Conservation (phyloP, 2,113 vertebrate species). For the Oreochromis tanganicae region DNA sequence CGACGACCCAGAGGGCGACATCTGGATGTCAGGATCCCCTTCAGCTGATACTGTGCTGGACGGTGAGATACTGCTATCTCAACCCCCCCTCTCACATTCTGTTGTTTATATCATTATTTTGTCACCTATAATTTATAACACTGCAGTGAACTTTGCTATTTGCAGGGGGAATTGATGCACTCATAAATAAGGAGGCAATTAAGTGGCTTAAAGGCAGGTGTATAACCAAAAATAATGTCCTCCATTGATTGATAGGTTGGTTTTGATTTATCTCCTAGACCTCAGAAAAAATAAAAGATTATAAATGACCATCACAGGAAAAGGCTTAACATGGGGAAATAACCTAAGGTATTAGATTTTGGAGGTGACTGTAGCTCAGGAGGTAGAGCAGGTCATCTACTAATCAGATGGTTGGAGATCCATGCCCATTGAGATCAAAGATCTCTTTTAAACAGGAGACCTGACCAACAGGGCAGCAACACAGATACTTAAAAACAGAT, state of each 20-base stretch:
- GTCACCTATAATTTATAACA: not conserved
- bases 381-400: not conserved
- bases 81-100: not conserved
- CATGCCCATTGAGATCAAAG: not conserved
- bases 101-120: not conserved
- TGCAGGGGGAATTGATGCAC: not conserved
- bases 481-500: not conserved
- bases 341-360: not conserved
- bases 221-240: not conserved
- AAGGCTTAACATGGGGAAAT: not conserved
- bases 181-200: not conserved
- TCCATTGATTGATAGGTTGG: not conserved
- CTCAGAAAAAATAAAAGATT: not conserved
- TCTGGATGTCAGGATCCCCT: constrained; percentile 65
- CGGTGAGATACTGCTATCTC: constrained; percentile 61
- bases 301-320: not conserved
- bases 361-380: not conserved
- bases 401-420: not conserved
- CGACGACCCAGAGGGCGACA: constrained; percentile 80
- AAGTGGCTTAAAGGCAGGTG: not conserved
- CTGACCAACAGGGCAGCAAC: not conserved
- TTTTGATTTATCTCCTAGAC: not conserved
- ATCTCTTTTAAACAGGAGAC: not conserved
- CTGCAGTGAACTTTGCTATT: not conserved
- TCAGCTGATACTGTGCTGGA: constrained; percentile 61